Conservation (phyloP, 2,113 vertebrate genomes). For the Malurus alboscapulatus region DNA sequence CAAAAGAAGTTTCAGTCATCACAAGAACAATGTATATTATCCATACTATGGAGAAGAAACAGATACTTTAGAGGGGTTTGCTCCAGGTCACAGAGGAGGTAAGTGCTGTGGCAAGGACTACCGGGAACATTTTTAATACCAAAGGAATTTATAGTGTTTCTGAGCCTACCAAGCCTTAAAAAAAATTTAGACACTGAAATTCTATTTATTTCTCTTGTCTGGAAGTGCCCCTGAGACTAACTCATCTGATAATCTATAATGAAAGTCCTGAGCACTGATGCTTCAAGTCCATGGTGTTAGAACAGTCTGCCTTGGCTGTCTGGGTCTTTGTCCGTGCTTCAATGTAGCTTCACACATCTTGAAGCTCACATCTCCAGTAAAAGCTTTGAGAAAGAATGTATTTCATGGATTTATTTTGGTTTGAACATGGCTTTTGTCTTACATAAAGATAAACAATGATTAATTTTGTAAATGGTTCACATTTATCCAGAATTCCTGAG, state of each 20-base stretch:
- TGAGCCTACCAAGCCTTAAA: not conserved
- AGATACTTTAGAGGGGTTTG: not conserved
- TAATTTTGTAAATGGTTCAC: not conserved
- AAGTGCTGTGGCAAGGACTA: not conserved
- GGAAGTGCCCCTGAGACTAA: not conserved
- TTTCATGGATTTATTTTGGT: not conserved
- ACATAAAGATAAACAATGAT: not conserved
- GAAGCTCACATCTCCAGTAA: not conserved
- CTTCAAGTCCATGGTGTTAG: not conserved
- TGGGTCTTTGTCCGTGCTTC: not conserved
- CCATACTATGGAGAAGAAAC: not conserved
- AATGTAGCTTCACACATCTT: not conserved
- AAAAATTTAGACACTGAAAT: not conserved
- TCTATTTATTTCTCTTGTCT: slow-evolving; percentile 7
- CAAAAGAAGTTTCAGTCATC: not conserved
- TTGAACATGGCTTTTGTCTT: not conserved
- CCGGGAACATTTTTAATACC: not conserved
- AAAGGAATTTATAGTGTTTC: not conserved
- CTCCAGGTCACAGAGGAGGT: not conserved
- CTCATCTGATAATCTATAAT: not conserved
- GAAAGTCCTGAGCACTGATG: not conserved
- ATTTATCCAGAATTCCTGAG: not conserved
- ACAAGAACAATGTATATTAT: not conserved
- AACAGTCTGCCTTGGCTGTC: not conserved
- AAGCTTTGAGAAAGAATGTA: not conserved